Base-by-base conservation (phyloP, 2,113 vertebrate species). In the Serinus canaria region DNA sequence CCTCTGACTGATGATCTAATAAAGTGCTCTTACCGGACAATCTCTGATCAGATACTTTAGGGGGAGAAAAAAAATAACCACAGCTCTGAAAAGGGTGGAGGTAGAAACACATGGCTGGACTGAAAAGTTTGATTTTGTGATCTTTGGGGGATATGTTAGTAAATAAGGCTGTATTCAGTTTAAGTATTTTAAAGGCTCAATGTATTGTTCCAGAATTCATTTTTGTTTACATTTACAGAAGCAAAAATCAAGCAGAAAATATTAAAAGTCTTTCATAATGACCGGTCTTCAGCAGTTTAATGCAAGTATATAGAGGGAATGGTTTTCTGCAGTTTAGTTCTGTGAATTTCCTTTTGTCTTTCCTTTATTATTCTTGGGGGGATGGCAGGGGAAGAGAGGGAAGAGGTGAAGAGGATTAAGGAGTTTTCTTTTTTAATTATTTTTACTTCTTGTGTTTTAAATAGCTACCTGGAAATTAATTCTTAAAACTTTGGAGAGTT, bases 1-100 rank as follows among this genome's bases (percentile, higher is more conserved):
- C 97, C 97, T 98, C 97, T 97, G 98, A 97, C 98, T 98, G 98
- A 98, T 98, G 98, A 98, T 98, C 98, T 98, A 98, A 98, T 98
- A 98, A 98, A 98, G 98, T 98, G 98, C 98, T 98, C 98, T 98
- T 98, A 98, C 97, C 30, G 98, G 98, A 98, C 98, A 98, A 98
- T 98, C 98, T 98, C 97, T 98, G 98, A 98, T 98, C 98, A 98
- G 97, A 98, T 98, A 97, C 98, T 98, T 98, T 95, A 97, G 97
- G 66, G 66, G 76, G 47, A 8, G 67, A 93, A 90, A 74, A 84
- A 76, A 88, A 83, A 56, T 7, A 66, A 83, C 90, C 85, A 83
- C 82, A 72, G 90, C 81, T 95, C 79, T 95, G 88, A 55, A 95
- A 94, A 94, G 69, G 53, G 46, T 83, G 94, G 64, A 74, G 63